phyloP scores from a whole-genome alignment of 2,888 invertebrate species.

The Orchesella flavescens region DNA sequence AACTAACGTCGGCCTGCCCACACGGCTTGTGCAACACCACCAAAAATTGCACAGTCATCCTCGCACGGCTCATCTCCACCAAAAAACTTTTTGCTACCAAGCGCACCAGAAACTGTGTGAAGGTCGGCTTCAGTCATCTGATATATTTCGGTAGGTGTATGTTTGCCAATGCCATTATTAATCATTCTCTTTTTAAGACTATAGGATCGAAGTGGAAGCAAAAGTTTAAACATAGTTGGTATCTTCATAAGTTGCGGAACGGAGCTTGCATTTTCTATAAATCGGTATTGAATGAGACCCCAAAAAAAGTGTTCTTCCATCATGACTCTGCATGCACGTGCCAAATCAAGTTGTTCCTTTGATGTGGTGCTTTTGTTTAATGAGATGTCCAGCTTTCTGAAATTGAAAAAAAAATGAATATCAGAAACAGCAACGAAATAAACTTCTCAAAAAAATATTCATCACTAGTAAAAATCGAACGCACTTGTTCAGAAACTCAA shows the following conservation, averaged over 20 bases:
- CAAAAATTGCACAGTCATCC: conserved; percentile 74
- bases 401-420: not conserved
- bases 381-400: conserved; percentile 72
- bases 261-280: not conserved
- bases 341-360: conserved; percentile 72
- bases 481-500: conserved; percentile 73
- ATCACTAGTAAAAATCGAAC: no score
- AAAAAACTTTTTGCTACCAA: conserved; percentile 67
- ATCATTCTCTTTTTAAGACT: conserved; percentile 14
- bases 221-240: conserved; percentile 14
- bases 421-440: not conserved
- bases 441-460: no score
- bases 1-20: no score
- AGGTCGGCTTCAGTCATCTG: conserved; percentile 64
- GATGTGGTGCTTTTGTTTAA: conserved; percentile 72
- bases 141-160: conserved; percentile 58
- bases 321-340: conserved; percentile 74
- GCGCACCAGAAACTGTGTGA: conserved; percentile 53
- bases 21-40: conserved; percentile 73
- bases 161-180: conserved; percentile 65
- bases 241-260: conserved; percentile 2
- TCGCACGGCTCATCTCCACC: conserved; percentile 68
- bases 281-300: conserved; percentile 21
- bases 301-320: conserved; percentile 74
- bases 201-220: not conserved